A percentile compares a stretch with the other conserved stretches of the same genome.
Evolutionary conservation across 2,888 invertebrate species (phyloP).

Genomic region (Brassicogethes aeneus): DNA sequence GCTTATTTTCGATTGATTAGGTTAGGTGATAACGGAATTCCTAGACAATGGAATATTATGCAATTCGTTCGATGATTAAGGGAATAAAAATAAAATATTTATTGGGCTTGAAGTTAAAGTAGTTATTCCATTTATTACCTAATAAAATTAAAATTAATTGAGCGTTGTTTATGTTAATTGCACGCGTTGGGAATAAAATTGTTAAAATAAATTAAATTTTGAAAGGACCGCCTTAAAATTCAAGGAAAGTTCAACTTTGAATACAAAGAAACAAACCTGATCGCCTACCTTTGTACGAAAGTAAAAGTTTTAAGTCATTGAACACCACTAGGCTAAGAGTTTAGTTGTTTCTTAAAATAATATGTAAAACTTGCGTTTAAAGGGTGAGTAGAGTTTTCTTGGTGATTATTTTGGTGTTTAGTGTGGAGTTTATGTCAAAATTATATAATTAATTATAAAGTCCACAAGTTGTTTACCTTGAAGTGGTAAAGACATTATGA

Average conservation of each 20-base stretch:
- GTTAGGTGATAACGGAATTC: background rate
- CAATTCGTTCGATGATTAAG: no score
- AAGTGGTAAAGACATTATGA: constrained; percentile 31
- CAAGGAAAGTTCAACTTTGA: constrained; percentile 31
- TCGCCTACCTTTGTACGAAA: constrained; percentile 38
- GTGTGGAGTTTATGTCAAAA: constrained; percentile 9
- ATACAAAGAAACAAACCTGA: constrained; percentile 35
- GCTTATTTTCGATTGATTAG: background rate
- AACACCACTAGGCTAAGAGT: constrained; percentile 5
- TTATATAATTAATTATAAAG: constrained; percentile 5
- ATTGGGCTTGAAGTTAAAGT: no score
- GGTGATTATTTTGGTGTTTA: constrained; percentile 5
- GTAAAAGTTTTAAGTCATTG: constrained; percentile 32
- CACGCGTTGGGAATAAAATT: no score
- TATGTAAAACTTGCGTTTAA: constrained; percentile 9
- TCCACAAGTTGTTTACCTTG: constrained; percentile 36
- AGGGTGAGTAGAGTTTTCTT: constrained; percentile 13
- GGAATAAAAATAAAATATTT: no score
- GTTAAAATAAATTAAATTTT: no score
- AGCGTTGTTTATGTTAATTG: no score
- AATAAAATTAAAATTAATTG: no score
- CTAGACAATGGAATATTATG: no score
- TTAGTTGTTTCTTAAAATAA: constrained; percentile 13
- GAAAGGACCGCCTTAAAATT: constrained; percentile 21
- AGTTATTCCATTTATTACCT: no score